Evolutionary conservation across 37 sponge, comb jelly and placozoan species (phyloP).

Genomic region (Trichoplax adhaerens): DNA sequence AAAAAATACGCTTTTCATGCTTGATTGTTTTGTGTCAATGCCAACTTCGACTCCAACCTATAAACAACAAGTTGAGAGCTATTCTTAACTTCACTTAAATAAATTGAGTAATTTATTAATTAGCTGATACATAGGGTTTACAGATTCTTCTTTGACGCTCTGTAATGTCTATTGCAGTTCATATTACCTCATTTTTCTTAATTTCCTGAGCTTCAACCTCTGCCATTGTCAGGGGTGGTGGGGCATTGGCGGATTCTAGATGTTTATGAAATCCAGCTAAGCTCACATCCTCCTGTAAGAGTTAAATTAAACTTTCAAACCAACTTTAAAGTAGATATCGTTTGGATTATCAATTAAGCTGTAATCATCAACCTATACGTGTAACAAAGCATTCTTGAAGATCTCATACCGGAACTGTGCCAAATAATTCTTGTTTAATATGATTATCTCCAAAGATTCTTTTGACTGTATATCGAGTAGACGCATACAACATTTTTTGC

Average conservation of each 20-base stretch:
- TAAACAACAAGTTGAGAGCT: not conserved
- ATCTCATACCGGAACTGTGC: constrained; percentile 25
- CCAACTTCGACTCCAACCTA: constrained; percentile 51
- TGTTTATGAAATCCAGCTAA: constrained; percentile 58
- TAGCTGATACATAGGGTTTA: not conserved
- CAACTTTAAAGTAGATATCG: too few relatives aligned
- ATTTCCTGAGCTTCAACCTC: constrained; percentile 44
- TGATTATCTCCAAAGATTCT: constrained; percentile 51
- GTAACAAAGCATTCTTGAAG: too few relatives aligned
- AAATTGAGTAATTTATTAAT: too few relatives aligned
- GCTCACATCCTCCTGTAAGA: constrained; percentile 51
- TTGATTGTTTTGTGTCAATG: constrained; percentile 46
- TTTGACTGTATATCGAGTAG: constrained; percentile 84
- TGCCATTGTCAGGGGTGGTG: constrained; percentile 69
- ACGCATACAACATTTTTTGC: constrained; percentile 91
- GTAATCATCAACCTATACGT: too few relatives aligned
- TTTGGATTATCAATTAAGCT: too few relatives aligned
- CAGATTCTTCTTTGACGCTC: not conserved
- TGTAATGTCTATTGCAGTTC: not conserved
- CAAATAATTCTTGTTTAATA: constrained; percentile 51
- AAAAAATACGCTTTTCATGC: constrained; percentile 63
- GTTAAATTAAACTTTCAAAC: too few relatives aligned
- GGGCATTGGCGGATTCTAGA: constrained; percentile 33
- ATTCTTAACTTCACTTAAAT: not conserved
- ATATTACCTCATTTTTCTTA: constrained; percentile 32